phyloP scores from a whole-genome alignment of 2,797 vertebrate species.

The Orientallactaga sibirica region DNA sequence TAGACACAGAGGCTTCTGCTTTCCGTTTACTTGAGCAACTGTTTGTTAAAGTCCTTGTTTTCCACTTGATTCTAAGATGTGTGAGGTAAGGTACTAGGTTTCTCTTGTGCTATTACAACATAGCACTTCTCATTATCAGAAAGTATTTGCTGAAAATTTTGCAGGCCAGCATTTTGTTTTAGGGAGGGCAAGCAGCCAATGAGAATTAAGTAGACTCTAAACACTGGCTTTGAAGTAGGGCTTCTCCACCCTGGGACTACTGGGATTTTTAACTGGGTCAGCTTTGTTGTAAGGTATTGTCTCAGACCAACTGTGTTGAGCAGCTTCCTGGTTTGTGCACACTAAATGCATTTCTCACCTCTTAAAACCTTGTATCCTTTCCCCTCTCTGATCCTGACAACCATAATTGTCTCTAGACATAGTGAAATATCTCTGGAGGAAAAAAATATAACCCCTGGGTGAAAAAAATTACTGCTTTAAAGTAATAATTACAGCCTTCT shows the following conservation, averaged over 20 bases:
- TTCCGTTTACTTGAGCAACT: neutral
- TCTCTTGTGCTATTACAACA: neutral
- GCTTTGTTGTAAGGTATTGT: neutral
- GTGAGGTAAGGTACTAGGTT: neutral
- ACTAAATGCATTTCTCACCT: neutral
- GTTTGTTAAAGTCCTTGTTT: neutral
- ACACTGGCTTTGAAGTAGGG: neutral
- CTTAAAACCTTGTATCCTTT: neutral
- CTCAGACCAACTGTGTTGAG: neutral
- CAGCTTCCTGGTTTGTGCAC: neutral
- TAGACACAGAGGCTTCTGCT: neutral
- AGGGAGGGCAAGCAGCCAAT: neutral
- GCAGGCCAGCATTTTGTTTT: neutral
- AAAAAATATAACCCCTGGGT: neutral
- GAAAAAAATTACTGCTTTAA: neutral
- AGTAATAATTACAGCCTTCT: neutral
- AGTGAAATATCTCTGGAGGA: neutral
- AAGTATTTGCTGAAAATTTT: neutral
- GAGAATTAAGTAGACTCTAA: neutral
- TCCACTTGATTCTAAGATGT: neutral
- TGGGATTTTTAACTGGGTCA: neutral
- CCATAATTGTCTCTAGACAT: neutral
- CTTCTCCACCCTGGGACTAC: neutral
- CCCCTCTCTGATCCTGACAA: neutral
- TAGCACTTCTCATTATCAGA: neutral